Evolutionary conservation across 92 coral and sea anemone species (phyloP), one percentile per base, ranked within the genome.

Genomic region (Umimayanthus chanpuru): DNA sequence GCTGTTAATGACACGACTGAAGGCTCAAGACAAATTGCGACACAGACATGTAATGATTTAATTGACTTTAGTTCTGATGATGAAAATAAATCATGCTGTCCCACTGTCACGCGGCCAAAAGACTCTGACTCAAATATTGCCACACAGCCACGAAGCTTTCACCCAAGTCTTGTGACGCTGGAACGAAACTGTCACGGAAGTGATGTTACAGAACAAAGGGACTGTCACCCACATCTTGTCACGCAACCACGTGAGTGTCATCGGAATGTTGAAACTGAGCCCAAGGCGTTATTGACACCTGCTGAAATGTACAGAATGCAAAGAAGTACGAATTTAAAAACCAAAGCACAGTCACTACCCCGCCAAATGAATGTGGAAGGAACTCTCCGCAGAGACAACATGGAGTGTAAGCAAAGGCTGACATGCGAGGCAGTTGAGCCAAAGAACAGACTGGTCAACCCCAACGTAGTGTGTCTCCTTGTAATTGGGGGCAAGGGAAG

Each of bases 401-500:
- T 10, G 28, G 40, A 36, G 9, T n/a, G 44, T n/a, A 70, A 83
- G 14, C 32, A 20, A 14, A 70, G 44, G 64, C 40, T 85, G 64
- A 40, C 72, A 58, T 29, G n/a, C 39, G 80, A 44, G 65, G 68
- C 39, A 14, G 16, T 61, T 11, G 65, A 73, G 1, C 65, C 26
- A 9, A 88, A 36, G 80, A 75, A 47, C 44, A 83, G 64, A 47
- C 9, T 28, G 40, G 32, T 66, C 79, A 82, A 88, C 80, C 79
- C 91, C 18, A 92, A 84, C 15, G 53, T 90, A 28, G 89, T 94
- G 71, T 94, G 95, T 82, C 61, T 97, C 39, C 92, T 97, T 91
- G 92, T 97, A 36, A 87, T 95, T 79, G 99, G 99, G 6, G 99
- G 99, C 64, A 92, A 94, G 85, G 89, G 92, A 50, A 92, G 91